Percentiles rank a stretch among this genome's conserved stretches.
phyloP scores from a whole-genome alignment of 1,140 invertebrate species.

The Drosophila fuyamai region DNA sequence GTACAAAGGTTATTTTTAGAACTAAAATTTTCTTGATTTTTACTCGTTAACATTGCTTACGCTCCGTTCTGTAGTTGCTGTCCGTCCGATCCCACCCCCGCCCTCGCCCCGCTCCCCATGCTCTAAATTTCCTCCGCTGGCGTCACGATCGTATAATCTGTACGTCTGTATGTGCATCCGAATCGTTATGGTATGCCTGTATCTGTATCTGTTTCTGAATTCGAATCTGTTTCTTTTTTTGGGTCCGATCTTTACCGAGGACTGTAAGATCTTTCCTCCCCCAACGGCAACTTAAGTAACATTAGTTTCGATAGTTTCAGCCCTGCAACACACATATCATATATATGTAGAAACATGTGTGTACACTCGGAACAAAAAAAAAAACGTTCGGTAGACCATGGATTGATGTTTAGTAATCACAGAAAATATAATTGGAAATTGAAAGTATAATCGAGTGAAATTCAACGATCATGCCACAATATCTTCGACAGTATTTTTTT shows the following conservation, averaged over 20 bases:
- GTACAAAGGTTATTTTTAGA: conserved; percentile 80
- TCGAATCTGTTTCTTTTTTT: conserved; percentile 34
- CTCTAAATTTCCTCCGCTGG: conserved; percentile 30
- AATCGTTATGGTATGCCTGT: conserved; percentile 15
- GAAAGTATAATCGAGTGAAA: too few relatives aligned
- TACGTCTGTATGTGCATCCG: conserved; percentile 28
- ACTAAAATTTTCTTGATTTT: conserved; percentile 78
- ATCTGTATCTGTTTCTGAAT: conserved; percentile 35
- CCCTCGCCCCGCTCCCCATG: not conserved
- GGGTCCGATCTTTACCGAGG: conserved; percentile 42
- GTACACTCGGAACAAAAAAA: conserved; percentile 18
- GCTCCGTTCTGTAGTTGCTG: conserved; percentile 67
- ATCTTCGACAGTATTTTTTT: too few relatives aligned
- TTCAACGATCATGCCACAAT: too few relatives aligned
- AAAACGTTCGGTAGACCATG: too few relatives aligned
- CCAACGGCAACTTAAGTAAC: conserved; percentile 62
- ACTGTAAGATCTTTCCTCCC: conserved; percentile 51
- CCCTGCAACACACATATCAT: conserved; percentile 9
- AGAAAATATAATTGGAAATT: not conserved
- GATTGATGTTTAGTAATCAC: too few relatives aligned
- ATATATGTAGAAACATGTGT: conserved; percentile 38
- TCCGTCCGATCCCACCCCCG: not conserved
- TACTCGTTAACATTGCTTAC: conserved; percentile 80
- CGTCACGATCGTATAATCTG: conserved; percentile 56
- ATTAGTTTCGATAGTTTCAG: conserved; percentile 67